Evolutionary conservation across 2,797 vertebrate genomes (phyloP).

Genomic region (Carcharodon carcharias): DNA sequence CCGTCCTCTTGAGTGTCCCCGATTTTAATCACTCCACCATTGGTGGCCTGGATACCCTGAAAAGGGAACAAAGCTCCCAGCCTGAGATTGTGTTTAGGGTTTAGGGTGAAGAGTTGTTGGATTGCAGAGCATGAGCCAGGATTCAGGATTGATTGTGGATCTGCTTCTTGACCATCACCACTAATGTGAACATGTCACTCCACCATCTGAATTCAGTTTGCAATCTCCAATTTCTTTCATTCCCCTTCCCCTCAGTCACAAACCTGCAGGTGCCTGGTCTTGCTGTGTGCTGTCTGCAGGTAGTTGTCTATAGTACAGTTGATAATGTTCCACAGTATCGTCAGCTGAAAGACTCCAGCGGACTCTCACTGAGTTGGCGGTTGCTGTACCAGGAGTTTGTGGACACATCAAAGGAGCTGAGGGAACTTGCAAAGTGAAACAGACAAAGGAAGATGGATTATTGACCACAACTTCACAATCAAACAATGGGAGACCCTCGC

Average conservation of each 20-base stretch:
- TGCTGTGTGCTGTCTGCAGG: conserved; percentile 56
- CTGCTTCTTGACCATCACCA: no score
- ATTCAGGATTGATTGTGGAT: no score
- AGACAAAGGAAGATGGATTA: not conserved
- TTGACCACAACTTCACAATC: not conserved
- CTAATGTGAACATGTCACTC: no score
- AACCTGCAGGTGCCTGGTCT: conserved; percentile 59
- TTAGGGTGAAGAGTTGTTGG: no score
- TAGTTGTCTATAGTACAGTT: conserved; percentile 72
- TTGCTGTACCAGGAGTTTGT: conserved; percentile 77
- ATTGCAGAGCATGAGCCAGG: no score
- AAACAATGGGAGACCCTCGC: not conserved
- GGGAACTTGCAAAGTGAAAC: conserved; percentile 62
- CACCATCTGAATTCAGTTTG: not conserved
- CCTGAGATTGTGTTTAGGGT: no score
- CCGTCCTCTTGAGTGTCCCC: no score
- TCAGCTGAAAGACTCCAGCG: conserved; percentile 91
- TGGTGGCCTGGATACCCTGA: no score
- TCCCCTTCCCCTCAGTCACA: not conserved
- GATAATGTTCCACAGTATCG: conserved; percentile 81
- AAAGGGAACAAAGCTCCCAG: no score
- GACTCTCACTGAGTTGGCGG: conserved; percentile 72
- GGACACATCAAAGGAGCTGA: conserved; percentile 91
- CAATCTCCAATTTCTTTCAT: not conserved
- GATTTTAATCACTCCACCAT: no score